These are phyloP conservation scores for Bradypodion pumilum DNA, from an alignment of 2,797 vertebrate genomes.

Conservation along the genomic window DNA sequence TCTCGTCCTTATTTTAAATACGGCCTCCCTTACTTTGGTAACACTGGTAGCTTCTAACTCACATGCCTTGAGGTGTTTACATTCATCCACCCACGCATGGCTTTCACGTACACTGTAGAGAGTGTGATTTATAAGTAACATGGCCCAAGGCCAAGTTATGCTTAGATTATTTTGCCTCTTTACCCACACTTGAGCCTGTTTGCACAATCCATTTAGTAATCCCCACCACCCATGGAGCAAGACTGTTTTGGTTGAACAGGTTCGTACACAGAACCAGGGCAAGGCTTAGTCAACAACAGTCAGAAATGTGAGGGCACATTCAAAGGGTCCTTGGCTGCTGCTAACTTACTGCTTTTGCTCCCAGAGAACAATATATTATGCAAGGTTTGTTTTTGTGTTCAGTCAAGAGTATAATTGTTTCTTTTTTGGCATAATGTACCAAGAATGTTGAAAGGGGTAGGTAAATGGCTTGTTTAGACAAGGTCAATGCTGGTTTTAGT, in stretches of 20 bases:
- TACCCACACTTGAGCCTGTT: slow-evolving; percentile 12
- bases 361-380: slow-evolving; percentile 46
- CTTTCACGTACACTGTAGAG: neutral
- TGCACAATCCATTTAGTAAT: slow-evolving; percentile 13
- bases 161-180: slow-evolving; percentile 10
- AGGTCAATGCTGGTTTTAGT: slow-evolving; percentile 47
- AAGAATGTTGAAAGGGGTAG: slow-evolving; percentile 45
- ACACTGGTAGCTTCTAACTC: slow-evolving; percentile 17
- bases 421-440: slow-evolving; percentile 49
- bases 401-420: slow-evolving; percentile 58
- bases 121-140: slow-evolving; percentile 19
- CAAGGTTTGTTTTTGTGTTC: slow-evolving; percentile 49
- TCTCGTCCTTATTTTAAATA: neutral
- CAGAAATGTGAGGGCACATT: slow-evolving; percentile 58
- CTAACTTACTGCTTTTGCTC: slow-evolving; percentile 19
- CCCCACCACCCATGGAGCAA: neutral
- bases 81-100: neutral
- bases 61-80: slow-evolving; percentile 21
- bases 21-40: neutral
- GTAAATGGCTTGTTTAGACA: slow-evolving; percentile 48
- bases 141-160: neutral
- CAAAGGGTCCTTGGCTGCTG: slow-evolving; percentile 48
- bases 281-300: slow-evolving; percentile 61
- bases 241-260: slow-evolving; percentile 45
- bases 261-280: slow-evolving; percentile 47